These are phyloP conservation scores for Sceloporus tristichus DNA, from an alignment of 2,113 vertebrate genomes.

Conservation along the genomic window DNA sequence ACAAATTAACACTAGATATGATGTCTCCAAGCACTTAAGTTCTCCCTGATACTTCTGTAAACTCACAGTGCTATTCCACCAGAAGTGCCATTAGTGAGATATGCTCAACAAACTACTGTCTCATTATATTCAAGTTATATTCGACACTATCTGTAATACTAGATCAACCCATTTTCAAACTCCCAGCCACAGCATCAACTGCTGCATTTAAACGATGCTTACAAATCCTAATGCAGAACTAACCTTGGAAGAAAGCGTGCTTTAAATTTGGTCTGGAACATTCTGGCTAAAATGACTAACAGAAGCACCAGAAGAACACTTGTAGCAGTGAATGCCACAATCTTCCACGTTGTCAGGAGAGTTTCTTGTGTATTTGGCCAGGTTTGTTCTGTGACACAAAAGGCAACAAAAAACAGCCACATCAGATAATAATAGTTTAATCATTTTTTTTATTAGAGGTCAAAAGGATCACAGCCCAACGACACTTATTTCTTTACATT, in stretches of 20 bases:
- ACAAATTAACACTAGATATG: neutral
- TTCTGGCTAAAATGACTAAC: slow-evolving; percentile 86
- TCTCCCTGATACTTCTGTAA: neutral
- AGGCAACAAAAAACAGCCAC: slow-evolving; percentile 25
- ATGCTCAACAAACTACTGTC: neutral
- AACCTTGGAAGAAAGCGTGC: slow-evolving; percentile 84
- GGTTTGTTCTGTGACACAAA: slow-evolving; percentile 78
- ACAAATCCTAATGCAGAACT: slow-evolving; percentile 37
- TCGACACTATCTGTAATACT: neutral
- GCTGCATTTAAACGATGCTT: neutral
- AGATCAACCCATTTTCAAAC: neutral
- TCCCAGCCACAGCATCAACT: neutral
- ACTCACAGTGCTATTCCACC: neutral
- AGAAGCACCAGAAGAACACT: slow-evolving; percentile 86
- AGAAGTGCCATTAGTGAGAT: neutral
- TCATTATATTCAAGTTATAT: neutral
- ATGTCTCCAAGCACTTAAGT: neutral
- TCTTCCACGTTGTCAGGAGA: slow-evolving; percentile 89
- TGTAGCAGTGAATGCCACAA: slow-evolving; percentile 89
- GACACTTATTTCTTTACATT: too few species aligned
- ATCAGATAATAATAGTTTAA: neutral
- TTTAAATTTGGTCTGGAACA: slow-evolving; percentile 90
- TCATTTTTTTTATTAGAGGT: neutral
- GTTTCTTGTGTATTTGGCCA: slow-evolving; percentile 86
- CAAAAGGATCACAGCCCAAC: neutral